These are phyloP conservation scores for Dasyprocta punctata DNA, from an alignment of 2,113 vertebrate species.

Conservation along the genomic window DNA sequence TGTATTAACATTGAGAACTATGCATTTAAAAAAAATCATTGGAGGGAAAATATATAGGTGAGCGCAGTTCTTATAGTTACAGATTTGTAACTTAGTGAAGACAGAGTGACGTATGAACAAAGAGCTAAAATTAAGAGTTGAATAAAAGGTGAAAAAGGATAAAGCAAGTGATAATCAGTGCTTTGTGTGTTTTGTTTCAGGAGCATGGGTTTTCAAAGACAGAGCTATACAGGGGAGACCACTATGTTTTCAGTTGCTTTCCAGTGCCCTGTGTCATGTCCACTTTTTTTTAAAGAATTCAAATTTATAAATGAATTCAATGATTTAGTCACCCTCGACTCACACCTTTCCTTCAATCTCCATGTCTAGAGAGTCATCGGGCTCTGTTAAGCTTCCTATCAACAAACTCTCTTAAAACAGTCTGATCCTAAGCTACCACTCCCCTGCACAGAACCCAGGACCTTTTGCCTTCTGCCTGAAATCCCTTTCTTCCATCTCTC, in stretches of 20 bases:
- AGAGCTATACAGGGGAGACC: accelerated
- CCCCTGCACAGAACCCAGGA: neutral
- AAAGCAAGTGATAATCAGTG: neutral
- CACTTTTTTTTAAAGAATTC: neutral
- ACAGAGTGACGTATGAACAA: neutral
- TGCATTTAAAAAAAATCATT: neutral
- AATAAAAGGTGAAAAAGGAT: neutral
- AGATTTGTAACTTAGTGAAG: neutral
- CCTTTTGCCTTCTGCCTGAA: neutral
- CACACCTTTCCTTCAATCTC: neutral
- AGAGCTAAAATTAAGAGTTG: neutral
- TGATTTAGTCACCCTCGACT: neutral
- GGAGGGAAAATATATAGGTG: neutral
- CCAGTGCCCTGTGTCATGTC: neutral
- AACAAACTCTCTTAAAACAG: neutral
- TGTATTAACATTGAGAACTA: neutral
- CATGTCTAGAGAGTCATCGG: neutral
- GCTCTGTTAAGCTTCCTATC: neutral
- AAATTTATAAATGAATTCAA: neutral
- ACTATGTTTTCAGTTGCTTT: neutral
- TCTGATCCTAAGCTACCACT: neutral
- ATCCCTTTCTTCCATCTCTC: neutral
- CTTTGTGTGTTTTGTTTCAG: neutral
- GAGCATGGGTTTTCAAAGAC: neutral
- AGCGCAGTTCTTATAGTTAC: neutral